Base-by-base conservation (phyloP, 2,888 invertebrate species). In the Limnephilus lunatus region DNA sequence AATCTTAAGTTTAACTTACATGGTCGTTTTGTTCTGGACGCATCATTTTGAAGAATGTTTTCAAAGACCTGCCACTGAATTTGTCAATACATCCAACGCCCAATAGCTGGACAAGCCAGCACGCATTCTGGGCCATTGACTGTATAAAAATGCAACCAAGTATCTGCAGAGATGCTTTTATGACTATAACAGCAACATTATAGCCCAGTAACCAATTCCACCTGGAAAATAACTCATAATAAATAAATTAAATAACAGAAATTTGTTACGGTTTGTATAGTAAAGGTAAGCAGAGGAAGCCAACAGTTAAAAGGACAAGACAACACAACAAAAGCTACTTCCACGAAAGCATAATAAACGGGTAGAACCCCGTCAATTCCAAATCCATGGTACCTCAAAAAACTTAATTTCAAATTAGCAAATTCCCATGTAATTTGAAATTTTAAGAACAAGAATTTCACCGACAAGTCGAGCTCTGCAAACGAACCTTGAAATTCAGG, bases 121-220 rank as follows among this genome's bases (percentile, higher is more conserved):
- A 99, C 89, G 96, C 97, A 94, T 96, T 95, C 3, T 94, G 94
- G 93, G 97, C 96, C 94, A 98, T 96, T 92, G 96, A 95, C 2
- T 96, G 94, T 93, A 97, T 96, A 94, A 98, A 98, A 86, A 99
- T 97, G 95, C 99, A 99, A 19, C 99, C 99, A 5, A 99, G 97
- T 94, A 99, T 97, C 97, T 99, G 98, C 80, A 99, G 97, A 90
- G 98, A 95, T 12, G 98, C 97, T 96, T 99, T 99, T 91, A 98
- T 96, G 32, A 98, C 96, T 93, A 99, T 99, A 32, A 99, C 99
- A 44, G 97, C 95, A 81, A 99, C 98, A 95, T 98, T 99, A 96
- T 99, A 99, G 2, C 97, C 97, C 48, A 99, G 95, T 30, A 99
- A 95, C 95, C 97, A 97, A 93, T 98, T 98, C 99, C 99, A 99